Percentiles rank a stretch among this genome's conserved stretches.
phyloP scores from a whole-genome alignment of 1,140 invertebrate species.

The Drusus annulatus region DNA sequence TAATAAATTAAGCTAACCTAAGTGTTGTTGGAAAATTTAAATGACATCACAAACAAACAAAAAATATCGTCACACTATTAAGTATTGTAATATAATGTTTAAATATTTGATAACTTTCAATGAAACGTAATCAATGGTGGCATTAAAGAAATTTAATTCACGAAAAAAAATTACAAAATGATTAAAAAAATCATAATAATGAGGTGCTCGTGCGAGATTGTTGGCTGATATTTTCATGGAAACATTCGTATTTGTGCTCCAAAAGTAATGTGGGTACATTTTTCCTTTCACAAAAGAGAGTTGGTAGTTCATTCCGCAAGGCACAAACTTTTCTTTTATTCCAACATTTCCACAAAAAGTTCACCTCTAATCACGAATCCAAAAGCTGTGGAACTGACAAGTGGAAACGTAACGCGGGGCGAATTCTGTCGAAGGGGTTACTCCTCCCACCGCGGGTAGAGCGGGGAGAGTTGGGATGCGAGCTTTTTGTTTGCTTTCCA shows the following conservation, averaged over 20 bases:
- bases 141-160: too few relatives aligned
- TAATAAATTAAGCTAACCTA: too few relatives aligned
- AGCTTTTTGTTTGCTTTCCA: constrained; percentile 69
- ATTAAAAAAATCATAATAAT: too few relatives aligned
- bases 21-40: too few relatives aligned
- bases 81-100: too few relatives aligned
- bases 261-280: constrained; percentile 1
- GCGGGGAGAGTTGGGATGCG: constrained; percentile 7
- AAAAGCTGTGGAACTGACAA: constrained; percentile 37
- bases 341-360: constrained; percentile 33
- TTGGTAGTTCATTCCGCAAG: constrained; percentile 15
- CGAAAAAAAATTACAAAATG: too few relatives aligned
- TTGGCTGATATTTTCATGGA: too few relatives aligned
- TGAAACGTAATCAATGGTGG: too few relatives aligned
- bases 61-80: too few relatives aligned
- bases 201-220: too few relatives aligned
- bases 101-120: too few relatives aligned
- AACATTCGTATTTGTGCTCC: neutral
- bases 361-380: constrained; percentile 40
- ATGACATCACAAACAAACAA: too few relatives aligned
- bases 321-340: constrained; percentile 26
- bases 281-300: constrained; percentile 4
- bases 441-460: constrained; percentile 12
- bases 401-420: constrained; percentile 29
- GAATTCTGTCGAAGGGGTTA: constrained; percentile 24